Base-by-base conservation (phyloP, 2,888 invertebrate genomes). In the Phlogophora meticulosa region DNA sequence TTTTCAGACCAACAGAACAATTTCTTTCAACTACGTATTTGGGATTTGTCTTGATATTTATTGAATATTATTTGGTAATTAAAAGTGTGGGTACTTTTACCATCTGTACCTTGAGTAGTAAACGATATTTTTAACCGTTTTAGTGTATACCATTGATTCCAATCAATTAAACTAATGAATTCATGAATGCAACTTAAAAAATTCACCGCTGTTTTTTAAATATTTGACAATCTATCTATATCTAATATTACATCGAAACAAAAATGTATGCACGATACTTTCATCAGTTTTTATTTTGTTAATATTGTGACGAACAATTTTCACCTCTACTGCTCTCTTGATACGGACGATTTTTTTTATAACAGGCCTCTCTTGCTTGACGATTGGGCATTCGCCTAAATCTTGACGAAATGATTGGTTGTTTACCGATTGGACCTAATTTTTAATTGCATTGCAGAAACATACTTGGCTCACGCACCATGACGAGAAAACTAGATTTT, bases 281-380 rank as follows among this genome's bases (percentile, higher is more conserved):
- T 71, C 71, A 64, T 57, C 77, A 60, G 73, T 64, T 72, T 40
- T 56, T 70, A 65, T 58, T 72, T 79, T 60, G n/a, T 53, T 61
- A 66, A 78, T 74, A 70, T 75, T 76, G 64, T 74, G 67, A 74
- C 72, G 53, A 76, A 65, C 74, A 70, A 81, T 71, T 80, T 68
- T 81, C 78, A 79, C 71, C 79, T 80, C 62, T 77, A 82, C 83
- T 83, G 89, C 89, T 89, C 89, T 89, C 90, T 89, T 77, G 68
- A 66, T 80, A 78, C 63, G 69, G 69, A 78, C 71, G 58, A 75
- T 82, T 81, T 73, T 72, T 66, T 74, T 70, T 67, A 70, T 56
- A 72, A 73, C 73, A 76, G 81, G 73, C 77, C 74, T 76, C 61
- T 40, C 68, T 76, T 70, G 70, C 65, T 72, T 71, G 74, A 68